Evolutionary conservation across 2,113 vertebrate genomes (phyloP), one percentile per base, ranked within the genome.

Genomic region (Salvator merianae): DNA sequence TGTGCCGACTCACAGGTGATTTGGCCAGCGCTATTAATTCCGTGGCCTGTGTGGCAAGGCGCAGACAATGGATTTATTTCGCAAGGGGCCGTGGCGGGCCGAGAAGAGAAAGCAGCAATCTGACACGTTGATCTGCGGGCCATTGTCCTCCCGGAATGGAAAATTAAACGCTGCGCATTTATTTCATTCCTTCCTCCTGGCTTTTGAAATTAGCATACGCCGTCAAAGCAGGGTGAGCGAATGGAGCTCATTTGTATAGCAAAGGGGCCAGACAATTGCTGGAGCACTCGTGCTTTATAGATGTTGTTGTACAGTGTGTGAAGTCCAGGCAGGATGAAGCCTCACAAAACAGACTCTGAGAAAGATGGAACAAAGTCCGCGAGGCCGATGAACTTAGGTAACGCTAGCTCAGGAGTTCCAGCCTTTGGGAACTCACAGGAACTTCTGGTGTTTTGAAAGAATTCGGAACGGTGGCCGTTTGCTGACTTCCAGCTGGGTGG

Each of bases 101-200:
- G 82, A 59, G 63, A 30, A 63, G 85, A 82, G 38, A 53, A 63
- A n/a, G 0, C 73, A 20, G 10, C 78, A 63, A 90, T 79, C 83
- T 82, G 71, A 55, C 62, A 30, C 30, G 73, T 34, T 36, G 82
- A 76, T 83, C 82, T 83, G 20, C 12, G 14, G 79, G n/a, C 78
- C 40, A 7, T 82, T 34, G 53, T 24, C 38, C 20, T 16, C 66
- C 38, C 69, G 66, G 66, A 28, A 89, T 3, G 36, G 40, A 36
- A 88, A 86, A 83, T 3, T 87, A 84, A 88, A 82, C 0, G 34
- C 65, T 38, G 70, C 7, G 50, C 70, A 84, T n/a, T 18, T 80
- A 0, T 28, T 26, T 30, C 10, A 84, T 74, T 0, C 9, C 4
- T 20, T 74, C 34, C 36, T 26, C 76, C 26, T 59, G 13, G 18